Conservation (phyloP, 2,113 vertebrate species). For the Platichthys flesus region DNA sequence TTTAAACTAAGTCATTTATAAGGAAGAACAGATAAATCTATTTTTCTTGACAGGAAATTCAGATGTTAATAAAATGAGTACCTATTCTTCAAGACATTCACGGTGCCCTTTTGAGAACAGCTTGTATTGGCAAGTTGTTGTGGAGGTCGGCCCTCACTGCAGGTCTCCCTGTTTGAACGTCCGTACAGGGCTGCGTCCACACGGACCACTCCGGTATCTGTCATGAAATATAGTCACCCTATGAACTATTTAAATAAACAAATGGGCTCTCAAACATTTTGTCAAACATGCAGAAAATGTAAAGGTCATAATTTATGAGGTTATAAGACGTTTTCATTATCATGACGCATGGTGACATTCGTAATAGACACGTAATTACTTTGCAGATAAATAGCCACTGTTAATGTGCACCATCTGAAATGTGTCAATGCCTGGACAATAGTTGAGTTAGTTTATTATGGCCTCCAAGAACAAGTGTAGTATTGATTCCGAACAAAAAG, state of each 20-base stretch:
- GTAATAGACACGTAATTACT: background rate
- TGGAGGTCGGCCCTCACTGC: conserved; percentile 16
- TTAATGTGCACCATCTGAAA: background rate
- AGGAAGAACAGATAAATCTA: background rate
- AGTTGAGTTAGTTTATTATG: background rate
- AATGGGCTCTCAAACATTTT: too few species aligned
- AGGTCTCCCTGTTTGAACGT: conserved; percentile 25
- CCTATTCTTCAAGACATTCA: conserved; percentile 21
- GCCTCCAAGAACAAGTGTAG: background rate
- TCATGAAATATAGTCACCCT: background rate
- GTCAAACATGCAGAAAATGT: background rate
- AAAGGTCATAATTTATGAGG: background rate
- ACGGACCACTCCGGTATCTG: conserved; percentile 40
- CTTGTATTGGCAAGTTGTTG: background rate
- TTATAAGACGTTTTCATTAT: too few species aligned
- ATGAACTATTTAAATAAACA: too few species aligned
- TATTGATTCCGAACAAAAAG: background rate
- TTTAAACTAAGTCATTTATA: background rate
- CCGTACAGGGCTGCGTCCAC: conserved; percentile 47
- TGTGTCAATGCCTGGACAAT: background rate
- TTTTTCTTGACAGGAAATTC: background rate
- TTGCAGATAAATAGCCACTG: background rate
- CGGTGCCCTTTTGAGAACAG: background rate
- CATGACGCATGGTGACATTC: background rate
- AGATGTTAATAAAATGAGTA: background rate